phyloP scores from a whole-genome alignment of 2,888 invertebrate species.

The Agapostemon virescens region DNA sequence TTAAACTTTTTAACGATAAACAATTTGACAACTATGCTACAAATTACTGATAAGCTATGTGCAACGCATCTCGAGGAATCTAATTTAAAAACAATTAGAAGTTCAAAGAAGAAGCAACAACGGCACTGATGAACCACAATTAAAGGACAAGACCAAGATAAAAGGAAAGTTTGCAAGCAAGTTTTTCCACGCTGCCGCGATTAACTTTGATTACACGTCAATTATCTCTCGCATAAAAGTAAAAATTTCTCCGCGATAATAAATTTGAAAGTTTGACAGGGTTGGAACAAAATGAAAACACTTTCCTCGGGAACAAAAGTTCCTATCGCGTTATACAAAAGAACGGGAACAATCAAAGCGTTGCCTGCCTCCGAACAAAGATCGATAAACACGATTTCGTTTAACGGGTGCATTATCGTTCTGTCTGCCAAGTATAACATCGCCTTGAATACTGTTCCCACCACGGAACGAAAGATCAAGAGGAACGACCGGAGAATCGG shows the following conservation, averaged over 20 bases:
- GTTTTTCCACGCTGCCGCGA: not conserved
- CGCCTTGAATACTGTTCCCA: constrained; percentile 6
- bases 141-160: not conserved
- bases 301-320: constrained; percentile 27
- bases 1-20: not conserved
- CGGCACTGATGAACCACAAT: not conserved
- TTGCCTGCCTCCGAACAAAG: constrained; percentile 9
- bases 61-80: not conserved
- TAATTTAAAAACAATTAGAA: not conserved
- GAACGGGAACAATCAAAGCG: constrained; percentile 39
- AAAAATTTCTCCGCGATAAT: constrained; percentile 6
- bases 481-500: constrained; percentile 29
- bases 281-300: not conserved
- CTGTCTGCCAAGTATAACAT: constrained; percentile 7
- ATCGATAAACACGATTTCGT: constrained; percentile 44
- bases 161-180: not conserved
- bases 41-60: not conserved
- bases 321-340: constrained; percentile 35
- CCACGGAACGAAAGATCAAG: constrained; percentile 16
- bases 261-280: constrained; percentile 20
- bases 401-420: constrained; percentile 46
- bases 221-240: not conserved
- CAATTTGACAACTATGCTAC: not conserved
- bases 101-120: not conserved
- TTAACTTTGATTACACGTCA: not conserved